These are phyloP conservation scores for Amblyteles armatorius DNA, from an alignment of 2,888 invertebrate genomes.

Conservation along the genomic window DNA sequence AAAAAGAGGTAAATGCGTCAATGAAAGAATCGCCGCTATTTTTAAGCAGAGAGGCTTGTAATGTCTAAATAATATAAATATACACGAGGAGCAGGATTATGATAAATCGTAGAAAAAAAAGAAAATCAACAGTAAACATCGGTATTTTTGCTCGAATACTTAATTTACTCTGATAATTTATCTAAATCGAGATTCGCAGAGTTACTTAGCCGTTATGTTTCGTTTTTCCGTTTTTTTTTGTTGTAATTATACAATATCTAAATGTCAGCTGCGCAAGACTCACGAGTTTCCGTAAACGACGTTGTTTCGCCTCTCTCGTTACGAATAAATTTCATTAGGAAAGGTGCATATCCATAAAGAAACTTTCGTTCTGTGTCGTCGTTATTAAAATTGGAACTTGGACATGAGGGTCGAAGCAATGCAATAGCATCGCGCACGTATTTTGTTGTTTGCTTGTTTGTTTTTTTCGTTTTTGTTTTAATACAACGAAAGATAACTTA, in stretches of 20 bases:
- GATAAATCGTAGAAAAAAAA: neutral
- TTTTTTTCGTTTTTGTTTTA: too few species aligned
- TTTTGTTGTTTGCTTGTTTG: neutral
- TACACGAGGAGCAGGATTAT: constrained; percentile 2
- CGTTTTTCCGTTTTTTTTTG: neutral
- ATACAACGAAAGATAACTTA: constrained; percentile 30
- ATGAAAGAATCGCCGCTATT: neutral
- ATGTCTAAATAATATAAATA: neutral
- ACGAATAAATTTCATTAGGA: constrained; percentile 19
- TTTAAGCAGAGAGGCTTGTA: constrained; percentile 1
- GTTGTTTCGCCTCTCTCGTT: constrained; percentile 4
- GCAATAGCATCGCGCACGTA: constrained; percentile 33
- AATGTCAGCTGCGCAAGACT: constrained; percentile 34
- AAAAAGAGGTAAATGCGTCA: neutral
- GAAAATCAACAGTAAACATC: neutral
- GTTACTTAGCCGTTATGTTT: constrained; percentile 11
- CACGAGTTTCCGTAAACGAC: constrained; percentile 19
- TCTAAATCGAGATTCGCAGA: constrained; percentile 38
- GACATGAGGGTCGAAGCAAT: constrained; percentile 20
- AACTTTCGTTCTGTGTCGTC: neutral
- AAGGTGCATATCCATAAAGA: neutral
- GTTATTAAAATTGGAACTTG: constrained; percentile 14
- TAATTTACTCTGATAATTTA: constrained; percentile 28
- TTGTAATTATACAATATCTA: constrained; percentile 19
- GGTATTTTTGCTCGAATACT: constrained; percentile 24